These are phyloP conservation scores for Apocrypta bakeri DNA, from an alignment of 1,140 invertebrate genomes.

Conservation along the genomic window DNA sequence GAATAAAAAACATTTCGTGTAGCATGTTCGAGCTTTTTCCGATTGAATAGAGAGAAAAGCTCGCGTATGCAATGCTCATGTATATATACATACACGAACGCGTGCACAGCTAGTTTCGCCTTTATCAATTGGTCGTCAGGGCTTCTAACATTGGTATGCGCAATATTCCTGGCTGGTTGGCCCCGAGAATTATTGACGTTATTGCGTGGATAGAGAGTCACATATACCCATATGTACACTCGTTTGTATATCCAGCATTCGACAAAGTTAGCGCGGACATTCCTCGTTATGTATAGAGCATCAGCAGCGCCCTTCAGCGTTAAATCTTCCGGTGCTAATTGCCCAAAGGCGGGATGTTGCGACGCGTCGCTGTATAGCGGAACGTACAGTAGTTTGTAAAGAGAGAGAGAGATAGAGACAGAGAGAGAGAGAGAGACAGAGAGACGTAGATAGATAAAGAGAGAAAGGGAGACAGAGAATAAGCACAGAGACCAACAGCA, in stretches of 20 bases:
- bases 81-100: too few relatives aligned
- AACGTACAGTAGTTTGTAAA: too few relatives aligned
- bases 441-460: too few relatives aligned
- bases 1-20: background rate
- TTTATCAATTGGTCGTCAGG: constrained; percentile 3
- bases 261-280: background rate
- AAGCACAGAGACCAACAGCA: too few relatives aligned
- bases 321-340: constrained; percentile 48
- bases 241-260: background rate
- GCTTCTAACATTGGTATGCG: background rate
- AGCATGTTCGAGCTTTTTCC: background rate
- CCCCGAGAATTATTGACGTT: constrained; percentile 31
- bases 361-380: background rate
- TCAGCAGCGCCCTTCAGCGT: background rate
- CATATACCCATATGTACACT: background rate
- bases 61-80: too few relatives aligned
- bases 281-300: background rate
- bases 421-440: too few relatives aligned
- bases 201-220: background rate
- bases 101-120: constrained; percentile 14
- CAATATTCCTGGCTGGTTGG: background rate
- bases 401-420: too few relatives aligned
- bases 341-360: constrained; percentile 11
- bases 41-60: too few relatives aligned
- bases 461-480: too few relatives aligned